Percentiles rank a stretch among this genome's conserved stretches.
Conservation (phyloP, 2,113 vertebrate genomes). For the Brienomyrus longianalis region DNA sequence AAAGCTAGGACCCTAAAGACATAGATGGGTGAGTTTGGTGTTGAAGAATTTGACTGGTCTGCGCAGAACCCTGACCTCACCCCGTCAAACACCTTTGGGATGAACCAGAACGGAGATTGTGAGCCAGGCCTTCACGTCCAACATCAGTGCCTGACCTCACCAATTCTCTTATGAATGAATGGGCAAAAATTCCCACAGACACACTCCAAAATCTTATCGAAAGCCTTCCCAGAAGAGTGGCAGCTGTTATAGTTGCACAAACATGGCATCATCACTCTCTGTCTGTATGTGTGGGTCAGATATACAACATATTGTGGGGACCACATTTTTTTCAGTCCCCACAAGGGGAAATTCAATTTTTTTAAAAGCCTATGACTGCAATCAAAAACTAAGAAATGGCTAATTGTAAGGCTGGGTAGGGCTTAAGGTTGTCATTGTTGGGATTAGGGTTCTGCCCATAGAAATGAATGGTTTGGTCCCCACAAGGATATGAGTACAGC, state of each 20-base stretch:
- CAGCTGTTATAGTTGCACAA: not conserved
- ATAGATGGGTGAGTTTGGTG: not conserved
- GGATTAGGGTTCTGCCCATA: no score
- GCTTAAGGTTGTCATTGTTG: no score
- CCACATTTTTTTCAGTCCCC: no score
- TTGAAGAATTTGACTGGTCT: not conserved
- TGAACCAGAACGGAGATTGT: not conserved
- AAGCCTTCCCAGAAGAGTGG: not conserved
- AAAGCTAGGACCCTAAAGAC: not conserved
- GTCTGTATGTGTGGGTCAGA: no score
- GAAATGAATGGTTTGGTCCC: no score
- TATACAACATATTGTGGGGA: no score
- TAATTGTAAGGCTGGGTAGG: no score
- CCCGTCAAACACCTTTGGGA: not conserved
- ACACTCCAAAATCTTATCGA: not conserved
- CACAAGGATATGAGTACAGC: no score
- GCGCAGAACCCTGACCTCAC: not conserved
- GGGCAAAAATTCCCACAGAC: not conserved
- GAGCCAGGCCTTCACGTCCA: not conserved
- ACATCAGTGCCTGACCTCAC: not conserved
- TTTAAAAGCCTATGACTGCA: no score
- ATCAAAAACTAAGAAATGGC: no score
- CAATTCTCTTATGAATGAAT: not conserved
- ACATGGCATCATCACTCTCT: no score
- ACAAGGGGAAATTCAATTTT: no score